Base-by-base conservation (phyloP, 2,113 vertebrate species). In the Hyaena hyaena region DNA sequence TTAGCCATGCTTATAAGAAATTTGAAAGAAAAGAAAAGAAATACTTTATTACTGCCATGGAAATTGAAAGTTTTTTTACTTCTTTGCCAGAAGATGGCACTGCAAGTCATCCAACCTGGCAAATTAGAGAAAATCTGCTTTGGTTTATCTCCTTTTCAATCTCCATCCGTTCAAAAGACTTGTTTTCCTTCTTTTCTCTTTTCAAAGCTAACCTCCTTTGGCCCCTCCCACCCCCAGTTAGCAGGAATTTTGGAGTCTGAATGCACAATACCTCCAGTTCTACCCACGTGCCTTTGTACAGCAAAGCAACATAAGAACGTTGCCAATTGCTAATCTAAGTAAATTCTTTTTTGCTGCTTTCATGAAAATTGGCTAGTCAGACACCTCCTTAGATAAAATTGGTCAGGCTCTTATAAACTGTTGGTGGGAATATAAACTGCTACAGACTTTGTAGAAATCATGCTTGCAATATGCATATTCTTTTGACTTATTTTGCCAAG, bases 21-120 rank as follows among this genome's bases (percentile, higher is more conserved):
- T 48, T 33, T 81, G 63, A 63, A 63, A 63, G 23, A 24, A 26
- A 28, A 74, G 35, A 45, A 45, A 74, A 26, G 28, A 86, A 74
- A 45, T 39, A 84, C 33, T 76, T 86, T 65, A 88, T 88, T 61
- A n/a, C 82, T 79, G 50, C 10, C 11, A 10, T 45, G 35, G 76
- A 74, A 90, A 53, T 31, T 10, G 11, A 68, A 87, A 23, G n/a
- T 10, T 92, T 58, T 58, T 91, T 45, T n/a, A 15, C 76, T 84
- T 96, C 65, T 96, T 95, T 97, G 97, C 93, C 90, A 97, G 85
- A 86, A 96, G 96, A 91, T 95, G 94, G 88, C 79, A 76, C 89
- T 97, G 91, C 66, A 90, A 92, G 71, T 83, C 74, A 93, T 61
- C n/a, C 14, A 90, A 85, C 31, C 88, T 87, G 65, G 68, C 26